These are phyloP conservation scores for Cottus gobio DNA, from an alignment of 2,113 vertebrate genomes.

Conservation along the genomic window DNA sequence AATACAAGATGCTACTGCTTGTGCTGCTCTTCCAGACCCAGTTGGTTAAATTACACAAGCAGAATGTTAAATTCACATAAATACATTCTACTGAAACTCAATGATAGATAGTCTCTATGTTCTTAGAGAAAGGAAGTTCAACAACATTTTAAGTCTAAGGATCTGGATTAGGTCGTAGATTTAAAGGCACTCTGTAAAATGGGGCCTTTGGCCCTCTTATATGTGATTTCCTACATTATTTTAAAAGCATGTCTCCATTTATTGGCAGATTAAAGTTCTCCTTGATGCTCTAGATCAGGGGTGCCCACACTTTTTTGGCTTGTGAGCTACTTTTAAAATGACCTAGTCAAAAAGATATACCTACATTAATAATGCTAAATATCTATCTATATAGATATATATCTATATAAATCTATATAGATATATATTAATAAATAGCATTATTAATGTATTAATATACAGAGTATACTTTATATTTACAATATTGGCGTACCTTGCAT, in stretches of 20 bases:
- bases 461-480: too few relatives aligned
- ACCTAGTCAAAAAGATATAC: too few relatives aligned
- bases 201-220: not conserved
- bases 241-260: slow-evolving; percentile 50
- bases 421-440: too few relatives aligned
- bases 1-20: not conserved
- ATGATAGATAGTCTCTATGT: not conserved
- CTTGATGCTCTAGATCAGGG: slow-evolving; percentile 54
- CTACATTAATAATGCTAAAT: too few relatives aligned
- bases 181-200: slow-evolving; percentile 18
- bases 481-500: too few relatives aligned
- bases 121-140: not conserved
- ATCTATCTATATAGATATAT: too few relatives aligned
- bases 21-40: not conserved
- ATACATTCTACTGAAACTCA: not conserved
- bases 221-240: slow-evolving; percentile 33
- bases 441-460: too few relatives aligned
- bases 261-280: slow-evolving; percentile 56
- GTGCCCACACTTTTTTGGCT: too few relatives aligned
- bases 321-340: too few relatives aligned
- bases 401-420: too few relatives aligned
- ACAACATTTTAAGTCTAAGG: slow-evolving; percentile 2
- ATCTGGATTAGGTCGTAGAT: slow-evolving; percentile 25
- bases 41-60: not conserved
- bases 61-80: not conserved